phyloP scores from a whole-genome alignment of 1,140 invertebrate species.

The Laupala kohalensis region DNA sequence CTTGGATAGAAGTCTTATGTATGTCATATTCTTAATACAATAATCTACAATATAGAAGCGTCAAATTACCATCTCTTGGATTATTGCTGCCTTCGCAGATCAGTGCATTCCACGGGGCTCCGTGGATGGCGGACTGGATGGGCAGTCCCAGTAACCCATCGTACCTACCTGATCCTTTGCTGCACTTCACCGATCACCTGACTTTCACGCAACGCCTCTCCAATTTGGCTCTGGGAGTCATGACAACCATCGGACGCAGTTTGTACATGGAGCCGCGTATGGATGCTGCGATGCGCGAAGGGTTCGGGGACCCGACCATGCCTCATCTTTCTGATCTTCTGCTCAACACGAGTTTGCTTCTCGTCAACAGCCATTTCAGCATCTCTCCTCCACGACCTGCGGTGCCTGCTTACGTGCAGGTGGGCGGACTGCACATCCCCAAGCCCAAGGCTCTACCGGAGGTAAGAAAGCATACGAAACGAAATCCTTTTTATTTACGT shows the following conservation, averaged over 20 bases:
- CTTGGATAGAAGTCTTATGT: too few species aligned
- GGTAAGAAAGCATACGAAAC: too few species aligned
- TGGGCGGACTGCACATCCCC: not conserved
- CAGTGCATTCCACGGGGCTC: not conserved
- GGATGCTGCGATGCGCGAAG: not conserved
- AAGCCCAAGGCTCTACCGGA: not conserved
- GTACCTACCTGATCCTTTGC: slow-evolving; percentile 18
- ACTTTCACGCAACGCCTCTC: not conserved
- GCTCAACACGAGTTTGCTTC: not conserved
- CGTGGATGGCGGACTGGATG: not conserved
- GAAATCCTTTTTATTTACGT: too few species aligned
- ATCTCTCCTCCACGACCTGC: not conserved
- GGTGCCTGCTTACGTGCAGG: not conserved
- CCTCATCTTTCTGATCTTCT: not conserved
- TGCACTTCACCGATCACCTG: slow-evolving; percentile 17
- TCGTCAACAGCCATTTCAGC: not conserved
- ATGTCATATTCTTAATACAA: too few species aligned
- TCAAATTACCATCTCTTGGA: too few species aligned
- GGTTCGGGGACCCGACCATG: not conserved
- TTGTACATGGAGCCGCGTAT: not conserved
- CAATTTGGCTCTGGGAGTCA: not conserved
- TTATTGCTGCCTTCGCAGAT: too few species aligned
- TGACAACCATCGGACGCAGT: not conserved
- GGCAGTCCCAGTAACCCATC: slow-evolving; percentile 16
- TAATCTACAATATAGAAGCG: too few species aligned